Base-by-base conservation (phyloP, 30 jellyfish, hydroid and myxozoan species). In the Phacellophora camtschatica region DNA sequence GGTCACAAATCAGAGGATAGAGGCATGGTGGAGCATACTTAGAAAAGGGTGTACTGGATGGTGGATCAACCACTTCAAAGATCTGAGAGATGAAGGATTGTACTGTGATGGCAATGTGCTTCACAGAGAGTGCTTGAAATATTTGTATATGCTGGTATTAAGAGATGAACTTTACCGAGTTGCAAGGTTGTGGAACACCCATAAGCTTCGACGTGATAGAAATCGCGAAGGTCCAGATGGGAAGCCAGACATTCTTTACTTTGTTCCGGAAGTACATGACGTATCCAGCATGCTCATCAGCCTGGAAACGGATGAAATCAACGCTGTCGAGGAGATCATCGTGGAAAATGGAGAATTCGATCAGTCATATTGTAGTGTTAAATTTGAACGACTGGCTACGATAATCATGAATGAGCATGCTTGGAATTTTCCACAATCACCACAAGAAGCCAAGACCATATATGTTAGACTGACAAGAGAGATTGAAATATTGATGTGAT, bases 51-150 rank as follows among this genome's bases (percentile, higher is more conserved):
- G 68, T 32, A 12, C 32, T 18, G 30, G 42, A 0, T 77, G 82
- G 82, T 61, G 89, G 82, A 77, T 77, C 42, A 43, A 57, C 22
- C 71, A 57, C 43, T 57, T 77, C 22, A 77, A 77, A 32, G 89
- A 77, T 18, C 46, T 77, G 34, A 37, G 29, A 15, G 89, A 77
- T 36, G 41, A 10, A 10, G 66, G 76, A 29, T 62, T 20, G 29
- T 28, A 20, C 53, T 28, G 54, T 6, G 30, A 62, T 4, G 36
- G 27, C 13, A 62, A 62, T 32, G 42, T 62, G 2, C 16, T 62
- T 34, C 50, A 62, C 46, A 62, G 59, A 7, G 59, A 46, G 59
- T 46, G 59, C 4, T 28, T 46, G 22, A 24, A 28, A 46, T 46
- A 46, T 46, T 46, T 46, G 59, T 46, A 46, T 28, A 46, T 46